phyloP scores from a whole-genome alignment of 2,888 invertebrate species.

The Drosophila multiciliata region DNA sequence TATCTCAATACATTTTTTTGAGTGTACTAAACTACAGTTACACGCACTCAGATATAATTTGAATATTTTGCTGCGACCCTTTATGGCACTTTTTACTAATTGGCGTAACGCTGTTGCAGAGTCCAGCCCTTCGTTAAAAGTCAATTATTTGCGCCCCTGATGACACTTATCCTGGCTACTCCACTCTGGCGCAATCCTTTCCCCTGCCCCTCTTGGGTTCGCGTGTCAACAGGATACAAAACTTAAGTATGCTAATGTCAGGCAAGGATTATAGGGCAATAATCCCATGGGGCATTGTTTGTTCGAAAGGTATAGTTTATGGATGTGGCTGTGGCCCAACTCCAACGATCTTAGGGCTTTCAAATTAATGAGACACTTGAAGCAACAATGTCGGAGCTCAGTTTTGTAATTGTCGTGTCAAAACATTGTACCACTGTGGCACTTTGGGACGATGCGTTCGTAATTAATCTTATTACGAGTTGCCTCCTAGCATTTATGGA shows the following conservation, averaged over 20 bases:
- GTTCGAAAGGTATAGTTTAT: conserved; percentile 19
- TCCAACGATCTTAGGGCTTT: conserved; percentile 54
- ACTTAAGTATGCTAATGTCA: conserved; percentile 64
- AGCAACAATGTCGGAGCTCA: conserved; percentile 36
- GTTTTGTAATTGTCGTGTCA: conserved; percentile 62
- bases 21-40: background rate
- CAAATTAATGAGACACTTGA: conserved; percentile 65
- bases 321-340: conserved; percentile 19
- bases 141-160: conserved; percentile 59
- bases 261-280: conserved; percentile 55
- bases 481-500: conserved; percentile 50
- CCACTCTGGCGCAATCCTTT: background rate
- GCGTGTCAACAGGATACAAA: conserved; percentile 66
- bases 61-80: conserved; percentile 35
- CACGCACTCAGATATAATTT: background rate
- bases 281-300: conserved; percentile 7
- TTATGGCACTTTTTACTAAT: conserved; percentile 49
- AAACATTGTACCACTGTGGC: conserved; percentile 56
- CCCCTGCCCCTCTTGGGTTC: conserved; percentile 12
- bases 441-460: conserved; percentile 46
- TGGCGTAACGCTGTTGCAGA: conserved; percentile 37
- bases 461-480: conserved; percentile 73
- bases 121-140: conserved; percentile 44
- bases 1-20: background rate
- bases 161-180: conserved; percentile 40